Conservation (phyloP, 2,113 vertebrate genomes). For the Xiphophorus couchianus region DNA sequence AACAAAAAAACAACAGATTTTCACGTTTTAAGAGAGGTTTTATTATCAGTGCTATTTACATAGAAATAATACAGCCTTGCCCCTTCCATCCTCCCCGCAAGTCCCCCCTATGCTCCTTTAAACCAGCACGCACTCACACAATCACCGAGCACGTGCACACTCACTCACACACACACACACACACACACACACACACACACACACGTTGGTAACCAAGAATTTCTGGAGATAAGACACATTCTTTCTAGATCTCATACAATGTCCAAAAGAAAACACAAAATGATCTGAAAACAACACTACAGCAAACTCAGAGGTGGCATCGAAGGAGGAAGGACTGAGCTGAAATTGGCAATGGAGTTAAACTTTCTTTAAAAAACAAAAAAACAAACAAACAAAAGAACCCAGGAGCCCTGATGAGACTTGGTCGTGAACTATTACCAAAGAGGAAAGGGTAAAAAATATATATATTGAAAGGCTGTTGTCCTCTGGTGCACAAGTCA, state of each 20-base stretch:
- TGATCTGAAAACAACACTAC: constrained; percentile 39
- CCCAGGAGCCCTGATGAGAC: constrained; percentile 16
- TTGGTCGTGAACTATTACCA: constrained; percentile 31
- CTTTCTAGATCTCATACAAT: constrained; percentile 53
- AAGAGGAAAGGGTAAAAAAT: too few species aligned
- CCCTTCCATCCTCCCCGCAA: neutral
- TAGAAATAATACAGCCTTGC: constrained; percentile 76
- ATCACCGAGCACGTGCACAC: constrained; percentile 16
- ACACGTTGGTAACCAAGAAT: constrained; percentile 49
- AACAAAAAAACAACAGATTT: constrained; percentile 28
- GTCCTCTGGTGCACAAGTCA: constrained; percentile 18
- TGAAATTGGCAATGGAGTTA: neutral
- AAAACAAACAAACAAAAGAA: neutral
- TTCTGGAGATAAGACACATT: constrained; percentile 57
- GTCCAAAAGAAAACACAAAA: constrained; percentile 45
- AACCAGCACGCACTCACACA: constrained; percentile 50
- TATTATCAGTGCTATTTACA: constrained; percentile 85
- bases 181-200: constrained; percentile 18
- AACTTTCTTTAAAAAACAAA: constrained; percentile 15
- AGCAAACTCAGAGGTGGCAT: constrained; percentile 14
- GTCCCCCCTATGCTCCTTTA: neutral
- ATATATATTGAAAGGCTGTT: constrained; percentile 1
- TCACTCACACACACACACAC: constrained; percentile 36
- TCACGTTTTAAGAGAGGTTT: constrained; percentile 76
- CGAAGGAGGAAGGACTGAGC: neutral